Evolutionary conservation across 2,797 vertebrate species (phyloP), one percentile per base, ranked within the genome.

Genomic region (Lophotriccus pileatus): DNA sequence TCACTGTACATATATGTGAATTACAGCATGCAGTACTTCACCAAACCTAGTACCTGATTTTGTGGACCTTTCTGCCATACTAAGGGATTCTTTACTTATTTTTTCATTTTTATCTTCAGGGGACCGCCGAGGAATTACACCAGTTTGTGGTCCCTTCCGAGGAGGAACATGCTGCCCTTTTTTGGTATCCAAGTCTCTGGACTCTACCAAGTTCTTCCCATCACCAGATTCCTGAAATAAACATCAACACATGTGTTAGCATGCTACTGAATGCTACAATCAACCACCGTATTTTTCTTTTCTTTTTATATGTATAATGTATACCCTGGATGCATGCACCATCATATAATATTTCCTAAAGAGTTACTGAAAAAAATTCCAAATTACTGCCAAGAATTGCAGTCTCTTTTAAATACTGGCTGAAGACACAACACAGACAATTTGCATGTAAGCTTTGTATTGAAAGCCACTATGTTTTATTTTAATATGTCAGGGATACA

Each of bases 201-300:
- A 94, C 64, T 99, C 99, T 7, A 98, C 96, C 46, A 95, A 96
- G 49, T 96, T 98, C 93, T 94, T 98, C 92, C 98, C 98, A 34
- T 99, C 99, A 78, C 97, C 96, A 66, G 98, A 96, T 63, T 99
- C 99, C 99, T 99, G 76, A 84, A 97, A 96, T 41, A 92, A 93
- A 73, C 23, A 88, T 84, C 93, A 83, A 76, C 60, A 89, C 2
- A 25, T 10, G 5, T 85, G 5, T 85, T 81, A 95, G 34, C 12
- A 80, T 0, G 1, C 53, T 67, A 79, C 12, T n/a, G 19, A 95
- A 94, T 30, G 39, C 27, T 87, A 58, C 50, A 58, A 66, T 15
- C 30, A 63, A 85, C 36, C 39, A 53, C 25, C 36, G 6, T 25
- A 23, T 62, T 41, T 87, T 4, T 27, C n/a, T 27, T 44, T 52